Percentiles rank a stretch among this genome's conserved stretches.
These are phyloP conservation scores for Ophioninae sp. DNA, from an alignment of 2,888 invertebrate species.

Conservation along the genomic window DNA sequence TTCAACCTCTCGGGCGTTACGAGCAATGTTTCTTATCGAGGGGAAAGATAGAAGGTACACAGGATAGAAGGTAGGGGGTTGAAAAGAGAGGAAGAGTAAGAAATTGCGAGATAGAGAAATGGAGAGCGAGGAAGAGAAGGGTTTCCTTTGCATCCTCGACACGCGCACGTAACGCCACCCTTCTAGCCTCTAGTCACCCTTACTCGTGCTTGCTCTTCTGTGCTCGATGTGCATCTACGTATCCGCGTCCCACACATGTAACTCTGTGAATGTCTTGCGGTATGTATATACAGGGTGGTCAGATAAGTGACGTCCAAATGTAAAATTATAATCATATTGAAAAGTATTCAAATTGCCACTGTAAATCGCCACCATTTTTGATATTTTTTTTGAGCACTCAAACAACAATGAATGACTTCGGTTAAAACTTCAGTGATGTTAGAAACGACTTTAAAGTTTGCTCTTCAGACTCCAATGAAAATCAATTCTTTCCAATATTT, in stretches of 20 bases:
- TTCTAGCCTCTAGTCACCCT: constrained; percentile 30
- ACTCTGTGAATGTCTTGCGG: background rate
- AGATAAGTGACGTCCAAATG: too few species aligned
- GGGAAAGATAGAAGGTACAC: constrained; percentile 43
- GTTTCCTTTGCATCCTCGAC: constrained; percentile 60
- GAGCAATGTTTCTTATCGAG: constrained; percentile 57
- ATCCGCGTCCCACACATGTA: constrained; percentile 2
- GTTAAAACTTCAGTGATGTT: too few species aligned
- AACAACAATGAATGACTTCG: too few species aligned
- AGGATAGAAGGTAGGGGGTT: constrained; percentile 37
- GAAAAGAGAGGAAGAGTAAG: constrained; percentile 41
- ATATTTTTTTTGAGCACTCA: too few species aligned
- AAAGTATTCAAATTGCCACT: too few species aligned
- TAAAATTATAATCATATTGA: too few species aligned
- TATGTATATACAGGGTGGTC: background rate
- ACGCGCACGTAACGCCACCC: constrained; percentile 54
- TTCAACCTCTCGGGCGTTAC: constrained; percentile 58
- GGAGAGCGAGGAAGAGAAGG: constrained; percentile 40
- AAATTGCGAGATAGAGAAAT: constrained; percentile 22
- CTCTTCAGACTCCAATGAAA: too few species aligned
- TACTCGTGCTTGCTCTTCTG: constrained; percentile 25
- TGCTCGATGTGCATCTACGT: constrained; percentile 1
- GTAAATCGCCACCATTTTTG: too few species aligned
- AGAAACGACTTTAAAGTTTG: too few species aligned
- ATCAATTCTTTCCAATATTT: too few species aligned